Evolutionary conservation across 2,113 vertebrate species (phyloP).

Genomic region (Drymodes brunneopygia): DNA sequence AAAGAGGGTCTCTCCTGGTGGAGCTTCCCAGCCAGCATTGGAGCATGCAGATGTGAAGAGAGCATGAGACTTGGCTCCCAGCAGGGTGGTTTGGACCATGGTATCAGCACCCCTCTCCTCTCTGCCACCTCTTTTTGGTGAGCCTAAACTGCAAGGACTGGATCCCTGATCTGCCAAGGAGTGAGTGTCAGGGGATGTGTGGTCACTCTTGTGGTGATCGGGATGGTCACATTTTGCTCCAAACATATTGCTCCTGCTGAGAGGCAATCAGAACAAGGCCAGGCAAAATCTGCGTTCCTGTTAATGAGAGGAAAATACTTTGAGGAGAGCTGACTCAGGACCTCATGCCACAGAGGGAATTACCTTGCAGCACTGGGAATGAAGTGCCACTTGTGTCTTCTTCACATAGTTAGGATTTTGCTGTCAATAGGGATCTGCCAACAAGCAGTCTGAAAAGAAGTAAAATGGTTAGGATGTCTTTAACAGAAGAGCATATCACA

Average conservation of each 20-base stretch:
- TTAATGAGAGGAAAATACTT: not conserved
- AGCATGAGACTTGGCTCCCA: not conserved
- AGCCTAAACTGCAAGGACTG: not conserved
- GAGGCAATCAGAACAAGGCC: not conserved
- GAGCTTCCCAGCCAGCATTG: rapidly evolving
- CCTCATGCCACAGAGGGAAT: rapidly evolving
- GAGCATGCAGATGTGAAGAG: rapidly evolving
- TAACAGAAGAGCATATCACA: not conserved
- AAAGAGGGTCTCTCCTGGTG: rapidly evolving
- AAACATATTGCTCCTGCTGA: not conserved
- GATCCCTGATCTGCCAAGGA: not conserved
- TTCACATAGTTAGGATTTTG: not conserved
- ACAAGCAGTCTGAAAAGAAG: not conserved
- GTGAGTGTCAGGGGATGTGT: rapidly evolving
- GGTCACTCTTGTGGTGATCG: rapidly evolving
- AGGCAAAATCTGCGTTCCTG: not conserved
- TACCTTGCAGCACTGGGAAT: not conserved
- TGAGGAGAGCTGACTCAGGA: not conserved
- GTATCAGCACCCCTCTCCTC: not conserved
- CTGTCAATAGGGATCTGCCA: not conserved
- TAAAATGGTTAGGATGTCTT: not conserved
- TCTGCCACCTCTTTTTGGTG: not conserved
- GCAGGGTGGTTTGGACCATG: not conserved
- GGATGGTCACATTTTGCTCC: not conserved
- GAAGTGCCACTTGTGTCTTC: rapidly evolving